Conservation (phyloP, 2,888 invertebrate genomes). For the Oscheius myriophilus region DNA sequence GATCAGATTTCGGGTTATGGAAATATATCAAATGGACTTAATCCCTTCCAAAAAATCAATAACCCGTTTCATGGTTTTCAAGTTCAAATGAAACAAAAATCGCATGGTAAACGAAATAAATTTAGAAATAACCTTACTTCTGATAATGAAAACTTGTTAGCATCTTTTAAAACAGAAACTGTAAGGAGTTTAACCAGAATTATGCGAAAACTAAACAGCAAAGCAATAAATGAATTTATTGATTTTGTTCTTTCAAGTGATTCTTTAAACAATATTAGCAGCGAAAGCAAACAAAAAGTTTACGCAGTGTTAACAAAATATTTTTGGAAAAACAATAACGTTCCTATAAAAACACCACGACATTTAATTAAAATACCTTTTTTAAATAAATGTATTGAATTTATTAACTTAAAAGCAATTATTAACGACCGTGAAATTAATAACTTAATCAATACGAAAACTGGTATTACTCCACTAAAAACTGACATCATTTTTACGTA, state of each 20-base stretch:
- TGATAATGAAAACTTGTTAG: neutral
- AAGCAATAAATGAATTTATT: neutral
- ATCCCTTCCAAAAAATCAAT: neutral
- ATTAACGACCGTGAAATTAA: neutral
- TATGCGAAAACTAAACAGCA: neutral
- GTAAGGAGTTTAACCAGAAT: neutral
- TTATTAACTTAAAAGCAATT: neutral
- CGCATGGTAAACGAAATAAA: neutral
- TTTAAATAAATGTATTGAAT: constrained; percentile 5
- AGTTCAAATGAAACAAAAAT: neutral
- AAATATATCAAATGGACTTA: neutral
- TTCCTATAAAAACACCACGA: neutral
- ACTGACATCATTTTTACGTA: neutral
- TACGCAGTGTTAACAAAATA: neutral
- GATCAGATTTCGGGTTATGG: neutral
- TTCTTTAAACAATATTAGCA: neutral
- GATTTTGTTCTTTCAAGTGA: neutral
- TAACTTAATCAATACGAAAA: neutral
- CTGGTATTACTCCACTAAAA: neutral
- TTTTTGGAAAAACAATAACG: neutral
- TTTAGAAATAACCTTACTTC: neutral
- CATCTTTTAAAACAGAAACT: neutral
- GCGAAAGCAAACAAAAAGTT: neutral
- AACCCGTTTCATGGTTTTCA: neutral
- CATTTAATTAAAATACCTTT: constrained; percentile 1